Percentiles rank a stretch among this genome's conserved stretches.
These are phyloP conservation scores for Pelochelys cantorii DNA, from an alignment of 2,797 vertebrate species.

Conservation along the genomic window DNA sequence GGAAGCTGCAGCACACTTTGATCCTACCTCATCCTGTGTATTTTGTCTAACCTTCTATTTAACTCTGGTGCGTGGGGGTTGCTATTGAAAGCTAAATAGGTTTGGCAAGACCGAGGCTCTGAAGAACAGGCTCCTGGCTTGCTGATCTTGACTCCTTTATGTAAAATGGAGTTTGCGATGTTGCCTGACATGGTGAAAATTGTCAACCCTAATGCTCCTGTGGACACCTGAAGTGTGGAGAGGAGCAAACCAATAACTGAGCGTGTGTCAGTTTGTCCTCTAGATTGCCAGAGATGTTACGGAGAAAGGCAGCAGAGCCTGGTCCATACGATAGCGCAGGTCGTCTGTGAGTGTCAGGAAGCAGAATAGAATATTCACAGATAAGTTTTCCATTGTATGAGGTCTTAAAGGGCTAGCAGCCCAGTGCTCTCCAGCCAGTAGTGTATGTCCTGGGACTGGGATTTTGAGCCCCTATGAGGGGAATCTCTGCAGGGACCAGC, in stretches of 20 bases:
- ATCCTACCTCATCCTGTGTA: neutral
- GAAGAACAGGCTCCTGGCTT: neutral
- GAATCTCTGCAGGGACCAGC: neutral
- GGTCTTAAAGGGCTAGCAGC: neutral
- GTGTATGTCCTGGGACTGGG: neutral
- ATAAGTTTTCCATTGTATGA: constrained; percentile 50
- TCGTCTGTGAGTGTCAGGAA: constrained; percentile 75
- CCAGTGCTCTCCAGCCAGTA: neutral
- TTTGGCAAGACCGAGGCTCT: neutral
- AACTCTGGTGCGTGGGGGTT: neutral
- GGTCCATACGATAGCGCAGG: constrained; percentile 66
- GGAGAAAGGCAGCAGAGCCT: constrained; percentile 61
- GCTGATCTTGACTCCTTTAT: neutral
- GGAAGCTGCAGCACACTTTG: neutral
- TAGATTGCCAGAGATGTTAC: constrained; percentile 63
- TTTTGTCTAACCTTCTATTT: neutral
- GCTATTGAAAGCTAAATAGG: neutral
- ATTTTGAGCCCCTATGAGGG: neutral
- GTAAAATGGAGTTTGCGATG: neutral
- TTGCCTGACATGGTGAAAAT: neutral
- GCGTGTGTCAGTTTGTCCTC: neutral
- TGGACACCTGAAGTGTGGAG: neutral
- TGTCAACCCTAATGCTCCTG: neutral
- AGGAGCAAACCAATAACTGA: neutral
- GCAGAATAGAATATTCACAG: constrained; percentile 60